phyloP scores from a whole-genome alignment of 2,888 invertebrate species.

The Deroplatys truncata region DNA sequence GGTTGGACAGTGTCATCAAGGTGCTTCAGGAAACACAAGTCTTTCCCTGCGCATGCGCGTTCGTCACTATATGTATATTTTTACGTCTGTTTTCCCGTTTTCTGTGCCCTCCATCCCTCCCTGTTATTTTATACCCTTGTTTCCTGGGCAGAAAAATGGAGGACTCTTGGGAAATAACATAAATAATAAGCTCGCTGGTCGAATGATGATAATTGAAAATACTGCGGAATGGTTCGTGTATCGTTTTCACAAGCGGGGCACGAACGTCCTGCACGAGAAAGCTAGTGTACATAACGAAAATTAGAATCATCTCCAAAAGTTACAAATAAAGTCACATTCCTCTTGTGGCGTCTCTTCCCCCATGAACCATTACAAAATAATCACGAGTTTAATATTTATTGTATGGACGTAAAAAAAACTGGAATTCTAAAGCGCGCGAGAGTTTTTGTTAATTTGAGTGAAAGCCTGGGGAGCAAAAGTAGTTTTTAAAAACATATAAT shows the following conservation, averaged over 20 bases:
- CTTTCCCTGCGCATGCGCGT: neutral
- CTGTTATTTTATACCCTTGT: neutral
- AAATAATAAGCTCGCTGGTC: constrained; percentile 7
- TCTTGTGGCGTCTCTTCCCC: too few relatives aligned
- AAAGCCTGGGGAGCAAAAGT: neutral
- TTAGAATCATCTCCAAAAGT: too few relatives aligned
- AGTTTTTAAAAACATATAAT: neutral
- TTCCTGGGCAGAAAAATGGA: neutral
- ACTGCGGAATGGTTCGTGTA: neutral
- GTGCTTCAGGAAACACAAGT: neutral
- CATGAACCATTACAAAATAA: too few relatives aligned
- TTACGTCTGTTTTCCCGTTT: neutral
- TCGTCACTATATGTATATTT: neutral
- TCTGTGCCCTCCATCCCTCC: neutral
- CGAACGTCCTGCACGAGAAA: neutral
- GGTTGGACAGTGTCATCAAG: neutral
- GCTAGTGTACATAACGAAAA: neutral
- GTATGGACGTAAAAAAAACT: too few relatives aligned
- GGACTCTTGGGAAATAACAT: constrained; percentile 10
- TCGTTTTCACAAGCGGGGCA: neutral
- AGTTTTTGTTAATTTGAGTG: neutral
- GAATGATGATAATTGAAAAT: constrained; percentile 9
- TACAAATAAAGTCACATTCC: too few relatives aligned
- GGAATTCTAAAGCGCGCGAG: neutral
- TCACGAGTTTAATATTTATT: too few relatives aligned